These are phyloP conservation scores for Cuculus canorus DNA, from an alignment of 2,797 vertebrate species.

Conservation along the genomic window DNA sequence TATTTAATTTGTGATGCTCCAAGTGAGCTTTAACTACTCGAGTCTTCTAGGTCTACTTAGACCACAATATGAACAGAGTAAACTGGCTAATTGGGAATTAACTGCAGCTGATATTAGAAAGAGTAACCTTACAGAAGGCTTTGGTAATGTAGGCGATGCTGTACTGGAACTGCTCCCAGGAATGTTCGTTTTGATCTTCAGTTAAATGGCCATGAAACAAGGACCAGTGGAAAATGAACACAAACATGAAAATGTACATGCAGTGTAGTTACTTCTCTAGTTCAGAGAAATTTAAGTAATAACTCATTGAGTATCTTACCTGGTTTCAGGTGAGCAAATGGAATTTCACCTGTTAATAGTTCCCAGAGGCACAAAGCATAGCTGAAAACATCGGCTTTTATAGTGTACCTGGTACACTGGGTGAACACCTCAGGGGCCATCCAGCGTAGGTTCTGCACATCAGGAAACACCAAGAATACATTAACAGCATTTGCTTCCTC, in stretches of 20 bases:
- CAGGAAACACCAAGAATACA: not conserved
- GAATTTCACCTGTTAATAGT: slow-evolving; percentile 93
- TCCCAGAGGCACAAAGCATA: slow-evolving; percentile 96
- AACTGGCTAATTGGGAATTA: not conserved
- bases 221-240: not conserved
- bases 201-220: not conserved
- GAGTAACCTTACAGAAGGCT: not conserved
- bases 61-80: not conserved
- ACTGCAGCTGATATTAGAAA: not conserved
- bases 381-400: slow-evolving; percentile 96
- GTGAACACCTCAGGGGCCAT: slow-evolving; percentile 97
- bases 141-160: too few species aligned
- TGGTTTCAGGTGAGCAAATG: slow-evolving; percentile 94
- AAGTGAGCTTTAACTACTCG: not conserved
- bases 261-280: not conserved
- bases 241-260: not conserved
- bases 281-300: not conserved
- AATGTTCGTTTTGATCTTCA: not conserved
- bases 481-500: not conserved
- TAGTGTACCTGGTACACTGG: slow-evolving; percentile 92
- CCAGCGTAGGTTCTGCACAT: slow-evolving; percentile 91
- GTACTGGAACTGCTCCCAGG: not conserved
- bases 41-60: not conserved
- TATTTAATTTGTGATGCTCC: not conserved
- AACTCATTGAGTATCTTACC: slow-evolving; percentile 74